phyloP scores from a whole-genome alignment of 2,797 vertebrate genomes.

The Numenius phaeopus region DNA sequence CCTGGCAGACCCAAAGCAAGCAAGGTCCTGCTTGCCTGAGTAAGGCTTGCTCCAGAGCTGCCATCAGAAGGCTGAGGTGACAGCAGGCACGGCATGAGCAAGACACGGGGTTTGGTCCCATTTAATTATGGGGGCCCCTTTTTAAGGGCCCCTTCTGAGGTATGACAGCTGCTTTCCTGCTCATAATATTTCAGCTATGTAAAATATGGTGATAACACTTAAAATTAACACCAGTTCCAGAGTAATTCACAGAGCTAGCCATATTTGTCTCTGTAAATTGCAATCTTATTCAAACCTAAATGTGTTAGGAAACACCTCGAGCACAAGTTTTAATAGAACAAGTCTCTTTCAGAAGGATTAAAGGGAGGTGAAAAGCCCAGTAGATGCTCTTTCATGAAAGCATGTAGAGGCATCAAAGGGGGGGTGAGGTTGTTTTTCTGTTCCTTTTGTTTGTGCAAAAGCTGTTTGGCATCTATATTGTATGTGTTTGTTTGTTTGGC shows the following conservation, averaged over 20 bases:
- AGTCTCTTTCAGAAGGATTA: neutral
- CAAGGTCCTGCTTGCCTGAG: neutral
- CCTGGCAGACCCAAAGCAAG: neutral
- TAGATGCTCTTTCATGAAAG: neutral
- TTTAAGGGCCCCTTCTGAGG: neutral
- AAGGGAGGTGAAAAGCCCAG: neutral
- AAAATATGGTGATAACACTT: neutral
- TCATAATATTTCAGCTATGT: neutral
- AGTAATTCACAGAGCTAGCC: neutral
- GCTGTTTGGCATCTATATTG: constrained; percentile 26
- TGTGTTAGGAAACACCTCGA: neutral
- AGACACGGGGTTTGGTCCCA: rapidly evolving
- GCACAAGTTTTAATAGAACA: neutral
- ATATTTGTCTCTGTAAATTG: neutral
- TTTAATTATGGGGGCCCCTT: neutral
- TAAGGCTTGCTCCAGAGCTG: neutral
- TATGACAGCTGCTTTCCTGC: neutral
- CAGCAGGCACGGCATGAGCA: neutral
- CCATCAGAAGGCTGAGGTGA: neutral
- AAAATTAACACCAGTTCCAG: neutral
- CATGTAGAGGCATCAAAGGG: neutral
- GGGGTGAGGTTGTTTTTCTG: neutral
- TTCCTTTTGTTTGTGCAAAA: constrained; percentile 19
- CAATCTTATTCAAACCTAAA: neutral
- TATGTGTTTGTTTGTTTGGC: constrained; percentile 44